These are phyloP conservation scores for Prosopocoilus inquinatus DNA, from an alignment of 2,888 invertebrate genomes.

Conservation along the genomic window DNA sequence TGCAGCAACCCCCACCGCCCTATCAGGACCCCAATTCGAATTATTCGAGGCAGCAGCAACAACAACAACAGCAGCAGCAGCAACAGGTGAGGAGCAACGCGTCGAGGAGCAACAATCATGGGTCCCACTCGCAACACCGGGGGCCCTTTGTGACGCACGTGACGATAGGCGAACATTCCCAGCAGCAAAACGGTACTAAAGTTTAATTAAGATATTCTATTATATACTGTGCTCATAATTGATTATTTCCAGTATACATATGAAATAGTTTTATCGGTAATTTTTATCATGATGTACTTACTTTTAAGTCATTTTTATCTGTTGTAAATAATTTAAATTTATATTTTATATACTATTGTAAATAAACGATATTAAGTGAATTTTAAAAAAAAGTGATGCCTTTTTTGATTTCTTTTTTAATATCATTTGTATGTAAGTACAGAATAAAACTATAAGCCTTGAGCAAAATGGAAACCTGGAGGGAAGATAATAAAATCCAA, in stretches of 20 bases:
- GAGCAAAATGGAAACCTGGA: too few relatives aligned
- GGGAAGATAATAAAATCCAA: too few relatives aligned
- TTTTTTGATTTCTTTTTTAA: too few relatives aligned
- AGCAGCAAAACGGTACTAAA: slow-evolving; percentile 47
- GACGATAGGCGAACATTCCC: slow-evolving; percentile 56
- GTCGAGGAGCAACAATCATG: slow-evolving; percentile 19
- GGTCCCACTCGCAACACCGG: slow-evolving; percentile 35
- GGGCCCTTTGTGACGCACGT: slow-evolving; percentile 65
- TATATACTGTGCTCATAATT: not conserved
- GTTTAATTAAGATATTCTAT: slow-evolving; percentile 33
- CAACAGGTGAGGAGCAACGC: slow-evolving; percentile 17
- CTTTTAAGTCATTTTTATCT: not conserved
- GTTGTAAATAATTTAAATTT: slow-evolving; percentile 16
- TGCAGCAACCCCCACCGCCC: slow-evolving; percentile 25
- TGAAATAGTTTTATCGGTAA: not conserved
- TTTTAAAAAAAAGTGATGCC: slow-evolving; percentile 3
- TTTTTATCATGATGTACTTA: not conserved
- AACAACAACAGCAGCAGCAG: slow-evolving; percentile 35
- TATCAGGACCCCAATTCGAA: slow-evolving; percentile 43
- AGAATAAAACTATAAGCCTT: too few relatives aligned
- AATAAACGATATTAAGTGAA: slow-evolving; percentile 17
- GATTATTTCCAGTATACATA: not conserved
- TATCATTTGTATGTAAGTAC: too few relatives aligned
- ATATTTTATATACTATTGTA: slow-evolving; percentile 20
- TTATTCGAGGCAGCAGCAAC: slow-evolving; percentile 30